A percentile compares a stretch with the other conserved stretches of the same genome.
These are phyloP conservation scores for Eupithecia inturbata DNA, from an alignment of 2,888 invertebrate species.

Conservation along the genomic window DNA sequence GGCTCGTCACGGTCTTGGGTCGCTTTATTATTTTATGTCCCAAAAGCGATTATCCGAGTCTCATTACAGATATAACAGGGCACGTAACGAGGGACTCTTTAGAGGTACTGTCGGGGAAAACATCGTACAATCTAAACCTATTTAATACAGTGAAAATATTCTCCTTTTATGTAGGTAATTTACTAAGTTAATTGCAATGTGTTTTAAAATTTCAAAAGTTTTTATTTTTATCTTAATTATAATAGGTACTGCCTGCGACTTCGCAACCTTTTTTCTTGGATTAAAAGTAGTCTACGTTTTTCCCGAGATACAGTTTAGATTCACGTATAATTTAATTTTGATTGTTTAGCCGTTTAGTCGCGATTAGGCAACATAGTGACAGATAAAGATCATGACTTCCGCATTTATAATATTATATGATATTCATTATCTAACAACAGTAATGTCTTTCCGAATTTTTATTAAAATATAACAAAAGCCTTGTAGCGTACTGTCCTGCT, in stretches of 20 bases:
- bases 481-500: background rate
- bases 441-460: background rate
- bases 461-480: background rate
- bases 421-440: no score
- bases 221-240: no score
- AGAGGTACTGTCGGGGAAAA: constrained; percentile 19
- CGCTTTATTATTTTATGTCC: constrained; percentile 28
- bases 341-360: no score
- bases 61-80: constrained; percentile 24
- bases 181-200: background rate
- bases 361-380: no score
- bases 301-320: no score
- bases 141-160: background rate
- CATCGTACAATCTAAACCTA: background rate
- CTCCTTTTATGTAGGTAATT: background rate
- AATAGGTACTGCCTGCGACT: no score
- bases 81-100: constrained; percentile 25
- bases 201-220: background rate
- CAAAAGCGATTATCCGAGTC: constrained; percentile 25
- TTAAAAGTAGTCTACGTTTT: no score
- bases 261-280: no score
- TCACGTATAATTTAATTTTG: no score
- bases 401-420: no score
- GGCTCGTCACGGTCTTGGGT: constrained; percentile 1
- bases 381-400: no score